Conservation (phyloP, 2,888 invertebrate genomes). For the Andrena trimmerana region DNA sequence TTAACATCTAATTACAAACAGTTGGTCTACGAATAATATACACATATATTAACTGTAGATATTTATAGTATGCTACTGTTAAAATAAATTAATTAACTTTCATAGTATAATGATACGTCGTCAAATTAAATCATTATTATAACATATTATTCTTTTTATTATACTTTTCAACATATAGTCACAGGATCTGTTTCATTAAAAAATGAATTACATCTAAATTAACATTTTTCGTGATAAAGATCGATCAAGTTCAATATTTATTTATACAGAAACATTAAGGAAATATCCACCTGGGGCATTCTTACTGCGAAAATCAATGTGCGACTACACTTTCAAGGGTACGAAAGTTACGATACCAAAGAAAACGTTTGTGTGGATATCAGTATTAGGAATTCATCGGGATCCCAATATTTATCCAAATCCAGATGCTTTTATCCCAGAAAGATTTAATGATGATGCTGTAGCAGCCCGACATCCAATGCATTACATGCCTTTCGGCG, state of each 20-base stretch:
- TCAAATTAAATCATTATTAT: too few relatives aligned
- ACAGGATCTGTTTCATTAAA: background rate
- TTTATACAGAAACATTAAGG: conserved; percentile 84
- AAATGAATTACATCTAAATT: background rate
- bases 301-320: conserved; percentile 75
- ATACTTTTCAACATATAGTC: too few relatives aligned
- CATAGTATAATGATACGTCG: too few relatives aligned
- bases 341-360: conserved; percentile 72
- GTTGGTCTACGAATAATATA: too few relatives aligned
- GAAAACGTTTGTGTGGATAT: conserved; percentile 62
- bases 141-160: too few relatives aligned
- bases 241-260: background rate
- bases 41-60: too few relatives aligned
- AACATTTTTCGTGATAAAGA: background rate
- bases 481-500: conserved; percentile 78
- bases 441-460: conserved; percentile 75
- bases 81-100: too few relatives aligned
- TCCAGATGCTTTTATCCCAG: conserved; percentile 77
- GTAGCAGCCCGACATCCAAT: conserved; percentile 71
- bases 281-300: conserved; percentile 83
- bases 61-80: too few relatives aligned
- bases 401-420: conserved; percentile 75
- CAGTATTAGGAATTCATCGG: conserved; percentile 71
- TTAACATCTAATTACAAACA: too few relatives aligned
- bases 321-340: conserved; percentile 71